Conservation (phyloP, 2,888 invertebrate genomes). For the Chironomus riparius region DNA sequence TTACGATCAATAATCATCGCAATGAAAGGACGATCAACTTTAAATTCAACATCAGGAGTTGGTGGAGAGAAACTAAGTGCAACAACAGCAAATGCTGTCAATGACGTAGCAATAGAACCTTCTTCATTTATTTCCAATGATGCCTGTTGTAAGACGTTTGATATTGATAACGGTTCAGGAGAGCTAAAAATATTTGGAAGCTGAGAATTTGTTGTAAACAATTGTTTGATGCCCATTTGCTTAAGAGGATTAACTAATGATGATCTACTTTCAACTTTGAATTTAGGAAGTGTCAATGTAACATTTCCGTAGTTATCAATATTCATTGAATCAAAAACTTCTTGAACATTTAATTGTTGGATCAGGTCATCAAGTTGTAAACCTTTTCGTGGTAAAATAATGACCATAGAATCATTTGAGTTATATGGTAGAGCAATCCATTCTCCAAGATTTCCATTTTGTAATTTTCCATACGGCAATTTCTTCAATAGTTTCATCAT, state of each 20-base stretch:
- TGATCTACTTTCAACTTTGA: conserved; percentile 1
- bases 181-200: conserved; percentile 34
- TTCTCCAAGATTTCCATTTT: background rate
- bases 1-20: conserved; percentile 45
- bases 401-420: background rate
- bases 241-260: background rate
- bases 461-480: background rate
- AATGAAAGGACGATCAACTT: conserved; percentile 46
- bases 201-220: conserved; percentile 42
- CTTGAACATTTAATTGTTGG: background rate
- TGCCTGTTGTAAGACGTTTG: conserved; percentile 46
- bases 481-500: conserved; percentile 20
- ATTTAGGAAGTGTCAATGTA: conserved; percentile 15
- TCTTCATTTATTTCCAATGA: conserved; percentile 47
- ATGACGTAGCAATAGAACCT: conserved; percentile 46
- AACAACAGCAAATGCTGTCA: conserved; percentile 43
- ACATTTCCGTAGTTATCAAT: background rate
- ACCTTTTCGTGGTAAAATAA: background rate
- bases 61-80: conserved; percentile 43
- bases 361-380: background rate
- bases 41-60: conserved; percentile 39
- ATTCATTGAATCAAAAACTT: background rate
- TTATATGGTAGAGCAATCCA: conserved; percentile 17
- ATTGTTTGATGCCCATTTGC: conserved; percentile 44
- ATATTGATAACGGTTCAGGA: conserved; percentile 35